Evolutionary conservation across 2,797 vertebrate species (phyloP).

Genomic region (Emydoidea blandingii): DNA sequence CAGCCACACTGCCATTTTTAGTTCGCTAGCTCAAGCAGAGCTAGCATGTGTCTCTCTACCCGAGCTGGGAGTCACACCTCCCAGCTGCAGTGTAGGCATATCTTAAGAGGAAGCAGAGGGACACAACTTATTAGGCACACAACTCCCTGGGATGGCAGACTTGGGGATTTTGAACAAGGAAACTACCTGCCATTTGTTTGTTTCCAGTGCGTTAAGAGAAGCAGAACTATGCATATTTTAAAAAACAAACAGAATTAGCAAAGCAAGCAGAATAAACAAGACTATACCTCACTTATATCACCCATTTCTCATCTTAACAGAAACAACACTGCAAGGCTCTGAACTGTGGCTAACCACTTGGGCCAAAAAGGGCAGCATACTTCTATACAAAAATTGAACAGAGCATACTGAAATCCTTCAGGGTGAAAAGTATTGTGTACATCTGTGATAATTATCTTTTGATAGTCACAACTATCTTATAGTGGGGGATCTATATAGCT

Average conservation of each 20-base stretch:
- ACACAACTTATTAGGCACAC: neutral
- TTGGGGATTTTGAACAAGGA: neutral
- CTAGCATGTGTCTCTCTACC: neutral
- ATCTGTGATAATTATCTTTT: neutral
- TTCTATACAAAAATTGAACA: neutral
- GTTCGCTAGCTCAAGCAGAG: neutral
- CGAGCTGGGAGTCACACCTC: neutral
- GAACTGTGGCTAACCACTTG: neutral
- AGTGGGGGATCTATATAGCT: neutral
- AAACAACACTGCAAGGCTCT: too few relatives aligned
- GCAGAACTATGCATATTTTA: neutral
- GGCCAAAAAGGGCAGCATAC: neutral
- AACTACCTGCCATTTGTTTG: neutral
- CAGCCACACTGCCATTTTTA: neutral
- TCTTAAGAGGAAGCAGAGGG: neutral
- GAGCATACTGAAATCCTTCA: rapidly evolving
- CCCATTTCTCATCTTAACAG: neutral
- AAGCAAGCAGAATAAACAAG: neutral
- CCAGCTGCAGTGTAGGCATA: neutral
- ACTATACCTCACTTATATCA: neutral
- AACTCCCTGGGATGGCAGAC: neutral
- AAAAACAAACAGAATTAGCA: neutral
- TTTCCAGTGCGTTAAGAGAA: neutral
- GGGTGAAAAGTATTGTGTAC: neutral
- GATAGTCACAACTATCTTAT: neutral